phyloP scores from a whole-genome alignment of 2,888 invertebrate genomes.

The Carpatolechia fugitivella region DNA sequence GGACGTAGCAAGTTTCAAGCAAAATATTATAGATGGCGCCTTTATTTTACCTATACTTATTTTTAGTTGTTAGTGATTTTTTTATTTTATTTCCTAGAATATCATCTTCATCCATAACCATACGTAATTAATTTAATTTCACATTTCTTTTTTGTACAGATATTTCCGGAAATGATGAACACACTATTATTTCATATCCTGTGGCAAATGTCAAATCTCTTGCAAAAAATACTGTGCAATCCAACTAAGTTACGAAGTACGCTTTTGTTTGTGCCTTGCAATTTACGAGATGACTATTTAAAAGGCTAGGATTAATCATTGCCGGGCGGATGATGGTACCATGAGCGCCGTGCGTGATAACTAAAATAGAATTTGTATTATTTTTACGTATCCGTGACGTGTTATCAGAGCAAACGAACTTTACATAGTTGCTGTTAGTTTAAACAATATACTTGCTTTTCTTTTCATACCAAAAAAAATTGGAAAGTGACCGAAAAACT shows the following conservation, averaged over 20 bases:
- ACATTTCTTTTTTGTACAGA: no score
- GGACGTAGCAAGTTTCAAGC: no score
- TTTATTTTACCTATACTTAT: no score
- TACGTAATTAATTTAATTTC: no score
- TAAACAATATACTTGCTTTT: slow-evolving; percentile 49
- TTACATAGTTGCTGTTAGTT: slow-evolving; percentile 44
- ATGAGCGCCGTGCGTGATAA: slow-evolving; percentile 67
- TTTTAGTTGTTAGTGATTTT: no score
- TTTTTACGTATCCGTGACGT: slow-evolving; percentile 70
- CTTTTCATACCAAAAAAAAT: slow-evolving; percentile 34
- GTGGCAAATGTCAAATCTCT: slow-evolving; percentile 37
- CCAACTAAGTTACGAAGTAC: slow-evolving; percentile 36
- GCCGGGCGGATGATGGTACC: slow-evolving; percentile 59
- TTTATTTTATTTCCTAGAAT: no score
- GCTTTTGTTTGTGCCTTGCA: slow-evolving; percentile 15
- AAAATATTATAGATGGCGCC: no score
- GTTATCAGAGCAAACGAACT: slow-evolving; percentile 64
- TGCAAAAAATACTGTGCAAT: slow-evolving; percentile 28
- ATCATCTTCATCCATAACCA: no score
- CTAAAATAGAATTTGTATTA: slow-evolving; percentile 71
- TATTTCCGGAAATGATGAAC: slow-evolving; percentile 25
- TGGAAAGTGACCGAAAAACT: slow-evolving; percentile 57
- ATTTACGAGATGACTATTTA: slow-evolving; percentile 29
- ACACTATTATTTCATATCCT: slow-evolving; percentile 24
- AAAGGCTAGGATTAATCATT: slow-evolving; percentile 37